A percentile compares a stretch with the other conserved stretches of the same genome.
Conservation (phyloP, 2,113 vertebrate genomes). For the Seriola quinqueradiata region DNA sequence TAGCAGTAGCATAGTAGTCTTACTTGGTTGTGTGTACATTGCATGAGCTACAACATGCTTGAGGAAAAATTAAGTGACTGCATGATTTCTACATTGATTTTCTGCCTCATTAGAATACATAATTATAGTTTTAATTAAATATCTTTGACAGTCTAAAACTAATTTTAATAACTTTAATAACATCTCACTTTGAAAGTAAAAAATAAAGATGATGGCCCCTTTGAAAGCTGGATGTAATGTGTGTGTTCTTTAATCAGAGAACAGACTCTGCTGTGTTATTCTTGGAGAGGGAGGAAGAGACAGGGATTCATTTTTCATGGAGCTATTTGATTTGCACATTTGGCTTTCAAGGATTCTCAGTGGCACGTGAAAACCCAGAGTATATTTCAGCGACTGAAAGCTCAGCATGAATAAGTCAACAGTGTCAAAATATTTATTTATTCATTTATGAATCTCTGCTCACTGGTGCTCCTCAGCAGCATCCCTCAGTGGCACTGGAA, state of each 20-base stretch:
- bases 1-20: neutral
- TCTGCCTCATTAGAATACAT: neutral
- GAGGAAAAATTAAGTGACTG: neutral
- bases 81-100: neutral
- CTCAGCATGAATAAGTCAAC: conserved; percentile 81
- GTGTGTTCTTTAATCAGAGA: conserved; percentile 41
- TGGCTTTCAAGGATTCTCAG: conserved; percentile 68
- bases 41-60: neutral
- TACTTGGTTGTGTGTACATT: conserved; percentile 3
- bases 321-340: conserved; percentile 75
- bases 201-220: neutral
- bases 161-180: conserved; percentile 3
- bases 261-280: conserved; percentile 56
- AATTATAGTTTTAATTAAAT: neutral
- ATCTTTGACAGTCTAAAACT: neutral
- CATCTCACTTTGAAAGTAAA: neutral
- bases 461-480: conserved; percentile 41
- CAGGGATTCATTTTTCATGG: conserved; percentile 77
- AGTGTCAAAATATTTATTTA: conserved; percentile 80
- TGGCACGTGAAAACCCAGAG: conserved; percentile 60
- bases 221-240: conserved; percentile 13
- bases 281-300: conserved; percentile 56
- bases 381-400: conserved; percentile 70
- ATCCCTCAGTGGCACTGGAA: conserved; percentile 22
- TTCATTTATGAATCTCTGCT: conserved; percentile 77